Evolutionary conservation across 2,888 invertebrate genomes (phyloP).

Genomic region (Acronicta psi): DNA sequence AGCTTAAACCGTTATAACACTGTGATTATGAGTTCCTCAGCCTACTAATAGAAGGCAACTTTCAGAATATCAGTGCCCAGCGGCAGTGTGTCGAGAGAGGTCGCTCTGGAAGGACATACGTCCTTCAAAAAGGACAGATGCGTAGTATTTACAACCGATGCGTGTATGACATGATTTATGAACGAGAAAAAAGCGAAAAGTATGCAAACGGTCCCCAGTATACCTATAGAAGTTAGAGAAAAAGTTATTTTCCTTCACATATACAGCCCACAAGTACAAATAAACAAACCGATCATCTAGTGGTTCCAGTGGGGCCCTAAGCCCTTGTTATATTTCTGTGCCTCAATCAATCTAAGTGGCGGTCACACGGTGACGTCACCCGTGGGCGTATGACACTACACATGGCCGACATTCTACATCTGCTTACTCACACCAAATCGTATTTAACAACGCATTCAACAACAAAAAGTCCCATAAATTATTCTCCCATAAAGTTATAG

Average conservation of each 20-base stretch:
- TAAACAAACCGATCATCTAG: conserved; percentile 13
- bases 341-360: conserved; percentile 53
- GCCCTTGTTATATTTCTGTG: conserved; percentile 49
- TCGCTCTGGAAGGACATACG: too few relatives aligned
- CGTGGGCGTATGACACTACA: conserved; percentile 71
- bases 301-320: conserved; percentile 35
- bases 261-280: not conserved
- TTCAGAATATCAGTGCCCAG: too few relatives aligned
- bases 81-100: too few relatives aligned
- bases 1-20: too few relatives aligned
- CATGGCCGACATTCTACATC: conserved; percentile 56
- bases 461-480: conserved; percentile 46
- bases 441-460: conserved; percentile 28
- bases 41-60: not conserved
- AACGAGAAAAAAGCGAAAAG: too few relatives aligned
- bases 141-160: too few relatives aligned
- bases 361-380: conserved; percentile 73
- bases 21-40: not conserved
- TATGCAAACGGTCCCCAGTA: too few relatives aligned
- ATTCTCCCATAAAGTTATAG: conserved; percentile 82
- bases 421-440: conserved; percentile 38
- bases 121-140: too few relatives aligned
- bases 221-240: too few relatives aligned
- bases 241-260: not conserved
- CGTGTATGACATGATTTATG: too few relatives aligned